Percentiles rank a stretch among this genome's conserved stretches.
phyloP scores from a whole-genome alignment of 2,888 invertebrate species.

The Tuberolachnus salignus region DNA sequence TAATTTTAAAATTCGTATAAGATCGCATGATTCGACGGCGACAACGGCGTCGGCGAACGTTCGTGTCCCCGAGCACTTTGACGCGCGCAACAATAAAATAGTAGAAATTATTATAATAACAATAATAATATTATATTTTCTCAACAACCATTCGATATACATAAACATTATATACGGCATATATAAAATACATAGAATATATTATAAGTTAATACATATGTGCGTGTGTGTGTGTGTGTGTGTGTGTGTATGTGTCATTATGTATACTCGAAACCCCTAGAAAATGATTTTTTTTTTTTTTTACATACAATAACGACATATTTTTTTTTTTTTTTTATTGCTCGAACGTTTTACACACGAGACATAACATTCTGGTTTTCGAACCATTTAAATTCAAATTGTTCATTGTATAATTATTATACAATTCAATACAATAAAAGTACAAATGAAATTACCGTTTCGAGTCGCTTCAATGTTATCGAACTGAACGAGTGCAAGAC shows the following conservation, averaged over 20 bases:
- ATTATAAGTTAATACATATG: background rate
- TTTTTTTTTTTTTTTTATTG: too few species aligned
- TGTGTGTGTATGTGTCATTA: background rate
- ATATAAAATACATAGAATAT: background rate
- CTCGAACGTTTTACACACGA: too few species aligned
- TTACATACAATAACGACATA: too few species aligned
- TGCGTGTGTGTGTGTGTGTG: too few species aligned
- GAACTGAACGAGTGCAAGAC: too few species aligned
- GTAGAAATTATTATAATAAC: background rate
- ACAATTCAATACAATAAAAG: too few species aligned
- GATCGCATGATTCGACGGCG: constrained; percentile 1
- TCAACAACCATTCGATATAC: background rate
- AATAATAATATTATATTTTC: too few species aligned
- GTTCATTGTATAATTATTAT: too few species aligned
- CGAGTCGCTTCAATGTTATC: too few species aligned
- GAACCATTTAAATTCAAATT: too few species aligned
- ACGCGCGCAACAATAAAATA: background rate
- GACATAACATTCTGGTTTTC: too few species aligned
- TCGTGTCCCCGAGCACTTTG: constrained; percentile 23
- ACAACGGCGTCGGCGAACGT: constrained; percentile 9
- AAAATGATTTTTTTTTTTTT: constrained; percentile 20
- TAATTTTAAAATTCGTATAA: constrained; percentile 35
- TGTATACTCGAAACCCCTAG: background rate
- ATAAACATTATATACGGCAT: background rate
- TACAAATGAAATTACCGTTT: too few species aligned